A percentile compares a stretch with the other conserved stretches of the same genome.
These are phyloP conservation scores for Columba guinea DNA, from an alignment of 2,797 vertebrate species.

Conservation along the genomic window DNA sequence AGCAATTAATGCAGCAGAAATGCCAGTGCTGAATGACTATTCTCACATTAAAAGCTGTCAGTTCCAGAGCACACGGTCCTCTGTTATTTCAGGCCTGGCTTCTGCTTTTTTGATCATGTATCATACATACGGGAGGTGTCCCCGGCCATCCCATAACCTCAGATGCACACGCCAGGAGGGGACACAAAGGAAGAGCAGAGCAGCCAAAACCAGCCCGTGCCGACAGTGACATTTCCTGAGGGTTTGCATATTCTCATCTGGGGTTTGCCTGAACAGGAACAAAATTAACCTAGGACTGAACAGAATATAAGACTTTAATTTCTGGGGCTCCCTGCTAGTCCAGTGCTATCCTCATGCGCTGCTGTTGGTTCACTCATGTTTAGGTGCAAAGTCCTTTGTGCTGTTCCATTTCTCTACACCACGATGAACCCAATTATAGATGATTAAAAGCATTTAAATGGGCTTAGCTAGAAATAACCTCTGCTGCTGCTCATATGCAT, in stretches of 20 bases:
- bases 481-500: background rate
- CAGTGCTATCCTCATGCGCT: rapidly evolving
- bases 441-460: background rate
- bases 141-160: background rate
- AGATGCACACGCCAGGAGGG: rapidly evolving
- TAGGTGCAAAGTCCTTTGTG: background rate
- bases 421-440: background rate
- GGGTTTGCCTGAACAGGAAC: background rate
- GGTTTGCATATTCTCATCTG: background rate
- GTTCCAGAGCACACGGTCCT: background rate
- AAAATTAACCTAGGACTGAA: background rate
- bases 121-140: rapidly evolving
- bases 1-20: slow-evolving; percentile 49
- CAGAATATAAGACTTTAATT: background rate
- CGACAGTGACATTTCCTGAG: background rate
- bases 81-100: slow-evolving; percentile 42
- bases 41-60: slow-evolving; percentile 36
- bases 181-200: background rate
- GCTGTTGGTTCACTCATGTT: background rate
- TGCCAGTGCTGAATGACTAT: slow-evolving; percentile 2
- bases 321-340: background rate
- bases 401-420: background rate
- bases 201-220: background rate
- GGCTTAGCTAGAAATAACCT: background rate
- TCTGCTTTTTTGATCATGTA: slow-evolving; percentile 13